These are phyloP conservation scores for Paradisaea rubra DNA, from an alignment of 2,113 vertebrate species.

Conservation along the genomic window DNA sequence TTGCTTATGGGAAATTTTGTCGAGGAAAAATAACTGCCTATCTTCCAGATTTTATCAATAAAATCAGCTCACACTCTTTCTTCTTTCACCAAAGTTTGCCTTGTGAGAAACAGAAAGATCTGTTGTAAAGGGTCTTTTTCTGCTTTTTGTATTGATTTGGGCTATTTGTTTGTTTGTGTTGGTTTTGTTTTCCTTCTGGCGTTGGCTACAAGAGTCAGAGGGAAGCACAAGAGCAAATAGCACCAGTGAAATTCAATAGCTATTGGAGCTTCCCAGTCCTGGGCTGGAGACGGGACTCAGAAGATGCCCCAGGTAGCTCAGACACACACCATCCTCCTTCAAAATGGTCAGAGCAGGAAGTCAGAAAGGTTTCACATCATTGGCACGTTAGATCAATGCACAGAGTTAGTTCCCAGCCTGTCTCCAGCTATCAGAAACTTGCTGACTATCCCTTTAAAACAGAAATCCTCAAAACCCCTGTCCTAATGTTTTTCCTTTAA, in stretches of 20 bases:
- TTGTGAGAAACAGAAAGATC: not conserved
- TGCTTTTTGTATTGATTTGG: not conserved
- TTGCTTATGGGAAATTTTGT: not conserved
- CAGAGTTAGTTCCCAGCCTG: not conserved
- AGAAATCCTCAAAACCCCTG: not conserved
- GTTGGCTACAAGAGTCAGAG: not conserved
- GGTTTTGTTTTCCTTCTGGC: not conserved
- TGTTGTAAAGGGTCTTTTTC: not conserved
- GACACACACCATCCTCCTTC: not conserved
- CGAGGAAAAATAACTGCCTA: not conserved
- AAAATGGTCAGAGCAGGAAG: not conserved
- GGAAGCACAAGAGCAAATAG: not conserved
- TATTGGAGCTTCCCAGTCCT: not conserved
- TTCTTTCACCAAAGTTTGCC: not conserved
- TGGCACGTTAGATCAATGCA: not conserved
- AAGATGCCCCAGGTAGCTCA: not conserved
- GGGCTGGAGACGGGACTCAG: not conserved
- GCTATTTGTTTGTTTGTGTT: not conserved
- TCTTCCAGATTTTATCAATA: not conserved
- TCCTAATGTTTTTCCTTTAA: not conserved
- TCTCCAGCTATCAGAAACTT: not conserved
- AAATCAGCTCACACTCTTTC: not conserved
- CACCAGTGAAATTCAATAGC: not conserved
- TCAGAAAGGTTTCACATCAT: not conserved
- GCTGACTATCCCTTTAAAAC: not conserved